Base-by-base conservation (phyloP, 2,113 vertebrate genomes). In the Bubalus kerabau region DNA sequence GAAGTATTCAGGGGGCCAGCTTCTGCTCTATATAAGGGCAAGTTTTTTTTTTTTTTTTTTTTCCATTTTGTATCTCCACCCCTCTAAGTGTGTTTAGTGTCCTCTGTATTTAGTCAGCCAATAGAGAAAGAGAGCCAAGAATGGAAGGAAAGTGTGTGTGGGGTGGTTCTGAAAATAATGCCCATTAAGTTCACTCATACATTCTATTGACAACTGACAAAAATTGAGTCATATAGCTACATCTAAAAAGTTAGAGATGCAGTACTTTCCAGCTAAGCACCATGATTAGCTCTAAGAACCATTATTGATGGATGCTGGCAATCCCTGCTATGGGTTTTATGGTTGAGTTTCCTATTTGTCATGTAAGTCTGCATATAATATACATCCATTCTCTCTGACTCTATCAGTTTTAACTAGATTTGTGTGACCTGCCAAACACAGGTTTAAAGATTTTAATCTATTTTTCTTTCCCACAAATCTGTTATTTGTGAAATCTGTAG, bases 1-100 rank as follows among this genome's bases (percentile, higher is more conserved):
- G 15, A 1, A 5, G 0, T 8, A 46, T 12, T 3, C 16, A 54
- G 3, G 0, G 0, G 2, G 1, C 11, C 4, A 40, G 3, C 1
- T 0, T 43, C 2, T 59, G 7, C 2, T 43, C 50, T 26, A 54
- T 4, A 17, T 7, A 43, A 3, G 9, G 40, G 4, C 52, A 86
- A 10, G 2, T 36, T 26, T 28, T 64, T 46, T 19, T n/a, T 32
- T 40, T 64, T n/a, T 64, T 67, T 67, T n/a, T 71, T 67, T 23
- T 62, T 1, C 19, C 6, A 26, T 43, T 43, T 56, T 91, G 32
- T 46, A 10, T 21, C 14, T n/a, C 50, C 4, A 26, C 9, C 9
- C 6, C 30, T 4, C 30, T 36, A 85, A 62, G 32, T 28, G 5
- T 30, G 13, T 36, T 78, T 80, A 54, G 2, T 62, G 13, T 56